Base-by-base conservation (phyloP, 1,140 invertebrate genomes). In the Chrysoperla carnea region DNA sequence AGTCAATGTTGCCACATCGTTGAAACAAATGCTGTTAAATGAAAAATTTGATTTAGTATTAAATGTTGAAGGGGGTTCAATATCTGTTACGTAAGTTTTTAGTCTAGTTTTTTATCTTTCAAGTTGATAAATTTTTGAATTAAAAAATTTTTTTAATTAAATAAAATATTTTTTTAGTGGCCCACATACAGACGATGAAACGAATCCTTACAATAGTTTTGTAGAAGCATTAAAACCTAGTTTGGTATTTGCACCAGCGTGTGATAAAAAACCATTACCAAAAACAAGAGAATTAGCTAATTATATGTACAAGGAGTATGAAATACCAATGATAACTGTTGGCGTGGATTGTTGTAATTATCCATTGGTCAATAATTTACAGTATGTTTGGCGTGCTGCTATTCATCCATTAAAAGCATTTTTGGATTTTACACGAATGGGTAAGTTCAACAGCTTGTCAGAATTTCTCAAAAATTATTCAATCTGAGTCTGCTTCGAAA, bases 341-440 rank as follows among this genome's bases (percentile, higher is more conserved):
- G 72, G 73, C 1, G 45, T 77, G 6, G 69, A 75, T 37, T 91
- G 86, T 52, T 90, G 86, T 53, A 81, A 82, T 48, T 83, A 83
- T 67, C 85, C 86, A 0, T 44, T 54, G 1, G 62, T 75, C 9
- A 59, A 61, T 5, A 63, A 73, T 8, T 68, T 92, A 23, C 75
- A 75, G 0, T 66, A 62, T 36, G 69, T 87, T 6, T 92, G 85
- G 85, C 69, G 73, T 42, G 69, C 78, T 33, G 81, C 80, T 56
- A 62, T 90, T 36, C 53, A 66, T 12, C 75, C 82, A 2, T 58
- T 87, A 1, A 75, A 81, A 62, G 73, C 61, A 57, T 81, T 70
- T 46, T 72, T 62, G 4, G 61, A 64, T 17, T 47, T 67, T 38
- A 66, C 67, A 27, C 66, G 64, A 41, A 75, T 71, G 14, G 73